Base-by-base conservation (phyloP, 30 jellyfish, hydroid and myxozoan genomes). In the Morbakka virulenta region DNA sequence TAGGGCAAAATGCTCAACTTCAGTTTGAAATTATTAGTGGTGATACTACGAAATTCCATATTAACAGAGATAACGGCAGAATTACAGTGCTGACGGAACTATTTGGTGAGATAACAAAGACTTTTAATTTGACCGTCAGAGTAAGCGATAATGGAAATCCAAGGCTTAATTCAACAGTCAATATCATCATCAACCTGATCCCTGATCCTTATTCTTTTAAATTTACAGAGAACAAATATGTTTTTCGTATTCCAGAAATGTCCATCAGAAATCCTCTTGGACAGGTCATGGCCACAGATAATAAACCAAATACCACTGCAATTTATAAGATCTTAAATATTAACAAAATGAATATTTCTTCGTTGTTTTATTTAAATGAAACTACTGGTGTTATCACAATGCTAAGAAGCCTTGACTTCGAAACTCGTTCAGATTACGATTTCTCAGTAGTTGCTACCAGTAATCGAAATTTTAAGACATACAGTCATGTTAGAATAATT, bases 91-190 rank as follows among this genome's bases (percentile, higher is more conserved):
- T 77, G 13, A 67, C 50, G 12, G 28, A 29, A 14, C 77, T 91
- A 32, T 83, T 76, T 64, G 33, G 85, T 1, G 1, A 47, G 0
- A 35, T 52, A 3, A 11, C 24, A 12, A 41, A 70, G 4, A 62
- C 81, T 0, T 91, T 71, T 81, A 64, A 51, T 22, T 65, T 91
- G 32, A 48, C 41, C 1, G 85, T 85, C 0, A 34, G 50, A 27
- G 93, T 79, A 2, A 41, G 74, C 4, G 98, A 91, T 66, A 50
- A 35, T 26, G 98, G 96, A 0, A 35, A 49, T 17, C 96, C 96
- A n/a, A n/a, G 79, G 2, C 76, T 52, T 22, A 21, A 50, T 31
- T 33, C 87, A 0, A 72, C 36, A 12, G 80, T 79, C 1, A 35
- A 67, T 0, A 93, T 91, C 20, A 3, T 22, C 0, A 62, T 84